These are phyloP conservation scores for Cyclargus thomasi DNA, from an alignment of 1,140 invertebrate genomes.

Conservation along the genomic window DNA sequence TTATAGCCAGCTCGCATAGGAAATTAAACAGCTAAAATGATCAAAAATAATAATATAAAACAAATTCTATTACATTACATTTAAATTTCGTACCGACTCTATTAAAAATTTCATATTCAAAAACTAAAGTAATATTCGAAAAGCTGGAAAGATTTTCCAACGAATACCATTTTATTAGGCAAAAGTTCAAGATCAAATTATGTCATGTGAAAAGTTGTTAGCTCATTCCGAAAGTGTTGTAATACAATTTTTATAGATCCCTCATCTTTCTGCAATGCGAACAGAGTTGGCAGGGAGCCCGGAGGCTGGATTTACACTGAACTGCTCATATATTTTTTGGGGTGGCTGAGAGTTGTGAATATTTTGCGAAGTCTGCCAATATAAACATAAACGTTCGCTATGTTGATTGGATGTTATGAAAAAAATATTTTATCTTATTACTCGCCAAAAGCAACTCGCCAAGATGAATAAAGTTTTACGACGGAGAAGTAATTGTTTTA, in stretches of 20 bases:
- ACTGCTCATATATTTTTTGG: slow-evolving; percentile 47
- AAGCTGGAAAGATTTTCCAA: neutral
- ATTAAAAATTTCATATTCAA: neutral
- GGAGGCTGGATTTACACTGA: slow-evolving; percentile 48
- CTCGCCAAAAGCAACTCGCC: slow-evolving; percentile 2
- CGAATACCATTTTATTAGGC: slow-evolving; percentile 15
- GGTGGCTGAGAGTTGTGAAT: slow-evolving; percentile 35
- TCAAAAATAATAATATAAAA: too few relatives aligned
- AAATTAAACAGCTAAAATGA: too few relatives aligned
- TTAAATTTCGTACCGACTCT: neutral
- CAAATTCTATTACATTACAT: too few relatives aligned
- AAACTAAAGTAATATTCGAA: neutral
- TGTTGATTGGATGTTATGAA: slow-evolving; percentile 7
- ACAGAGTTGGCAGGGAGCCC: slow-evolving; percentile 55
- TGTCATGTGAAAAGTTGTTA: slow-evolving; percentile 23
- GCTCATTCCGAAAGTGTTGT: slow-evolving; percentile 34
- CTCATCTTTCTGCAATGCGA: slow-evolving; percentile 62
- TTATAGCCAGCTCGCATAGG: too few relatives aligned
- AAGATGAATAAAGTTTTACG: slow-evolving; percentile 1
- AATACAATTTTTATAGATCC: slow-evolving; percentile 51
- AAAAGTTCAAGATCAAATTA: slow-evolving; percentile 19
- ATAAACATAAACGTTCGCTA: slow-evolving; percentile 27
- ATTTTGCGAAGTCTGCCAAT: slow-evolving; percentile 35
- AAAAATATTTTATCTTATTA: slow-evolving; percentile 15
- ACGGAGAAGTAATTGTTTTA: neutral